Percentiles rank a stretch among this genome's conserved stretches.
phyloP scores from a whole-genome alignment of 92 coral and sea anemone species.

The Epizoanthus ramosus region DNA sequence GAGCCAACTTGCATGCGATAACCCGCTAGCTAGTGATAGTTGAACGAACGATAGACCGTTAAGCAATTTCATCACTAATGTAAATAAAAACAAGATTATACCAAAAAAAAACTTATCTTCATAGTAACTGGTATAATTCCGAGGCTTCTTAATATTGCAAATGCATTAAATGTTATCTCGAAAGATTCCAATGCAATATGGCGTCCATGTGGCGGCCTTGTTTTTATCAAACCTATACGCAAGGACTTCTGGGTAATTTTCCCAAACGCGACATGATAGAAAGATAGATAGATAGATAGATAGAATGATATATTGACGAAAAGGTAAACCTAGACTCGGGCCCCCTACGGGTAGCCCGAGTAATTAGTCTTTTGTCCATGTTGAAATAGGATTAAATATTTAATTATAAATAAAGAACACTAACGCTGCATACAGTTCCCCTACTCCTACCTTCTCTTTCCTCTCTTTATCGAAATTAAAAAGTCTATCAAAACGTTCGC shows the following conservation, averaged over 20 bases:
- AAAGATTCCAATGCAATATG: slow-evolving; percentile 49
- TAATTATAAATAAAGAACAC: too few species aligned
- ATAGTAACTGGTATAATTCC: slow-evolving; percentile 27
- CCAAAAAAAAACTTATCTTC: slow-evolving; percentile 38
- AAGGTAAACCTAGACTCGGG: too few species aligned
- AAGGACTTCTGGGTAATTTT: slow-evolving; percentile 13
- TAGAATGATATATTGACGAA: too few species aligned
- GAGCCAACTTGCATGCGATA: slow-evolving; percentile 17
- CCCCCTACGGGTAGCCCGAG: too few species aligned
- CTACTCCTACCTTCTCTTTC: too few species aligned
- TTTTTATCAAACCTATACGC: slow-evolving; percentile 1
- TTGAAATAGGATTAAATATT: too few species aligned
- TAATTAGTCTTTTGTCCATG: too few species aligned
- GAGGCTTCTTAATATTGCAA: slow-evolving; percentile 41
- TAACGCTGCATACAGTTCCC: too few species aligned
- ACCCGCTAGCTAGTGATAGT: slow-evolving; percentile 42
- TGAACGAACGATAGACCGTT: slow-evolving; percentile 46
- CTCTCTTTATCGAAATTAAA: too few species aligned
- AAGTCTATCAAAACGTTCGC: too few species aligned
- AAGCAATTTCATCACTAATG: slow-evolving; percentile 15
- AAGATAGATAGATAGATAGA: slow-evolving; percentile 1
- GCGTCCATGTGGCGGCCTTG: slow-evolving; percentile 25
- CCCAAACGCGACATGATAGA: not conserved
- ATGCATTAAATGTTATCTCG: slow-evolving; percentile 39
- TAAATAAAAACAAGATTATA: slow-evolving; percentile 29